phyloP scores from a whole-genome alignment of 2,888 invertebrate genomes.

The Tetranychus piercei region DNA sequence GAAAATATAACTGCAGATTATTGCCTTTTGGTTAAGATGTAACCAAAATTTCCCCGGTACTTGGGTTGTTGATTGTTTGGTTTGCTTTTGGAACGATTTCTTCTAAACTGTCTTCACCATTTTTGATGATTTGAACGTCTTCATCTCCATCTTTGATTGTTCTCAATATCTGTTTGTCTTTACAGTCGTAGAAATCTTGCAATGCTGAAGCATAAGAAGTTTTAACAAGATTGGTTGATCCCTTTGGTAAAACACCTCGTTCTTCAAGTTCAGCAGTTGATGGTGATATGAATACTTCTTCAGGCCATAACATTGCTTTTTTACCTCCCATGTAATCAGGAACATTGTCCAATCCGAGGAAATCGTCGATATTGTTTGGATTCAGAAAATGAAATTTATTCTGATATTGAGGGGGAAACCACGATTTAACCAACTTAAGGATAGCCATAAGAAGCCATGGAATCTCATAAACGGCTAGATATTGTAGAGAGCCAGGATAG shows the following conservation, averaged over 20 bases:
- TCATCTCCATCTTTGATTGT: background rate
- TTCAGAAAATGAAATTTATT: conserved; percentile 19
- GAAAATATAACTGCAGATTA: no score
- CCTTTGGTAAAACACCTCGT: background rate
- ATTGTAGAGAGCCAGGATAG: conserved; percentile 46
- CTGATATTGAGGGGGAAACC: conserved; percentile 18
- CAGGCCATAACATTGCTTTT: conserved; percentile 7
- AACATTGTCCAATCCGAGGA: conserved; percentile 18
- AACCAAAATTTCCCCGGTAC: no score
- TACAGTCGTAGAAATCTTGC: background rate
- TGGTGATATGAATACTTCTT: background rate
- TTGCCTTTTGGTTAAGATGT: no score
- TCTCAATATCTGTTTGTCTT: background rate
- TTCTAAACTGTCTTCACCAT: background rate
- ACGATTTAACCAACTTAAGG: conserved; percentile 16
- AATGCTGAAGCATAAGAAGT: background rate
- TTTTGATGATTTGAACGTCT: background rate
- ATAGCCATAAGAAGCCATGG: conserved; percentile 21
- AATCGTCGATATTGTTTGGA: conserved; percentile 12
- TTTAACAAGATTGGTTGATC: background rate
- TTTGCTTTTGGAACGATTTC: background rate
- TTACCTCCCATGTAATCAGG: conserved; percentile 19
- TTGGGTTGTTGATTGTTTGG: no score
- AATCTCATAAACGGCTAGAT: conserved; percentile 21
- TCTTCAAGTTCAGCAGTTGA: background rate